A percentile compares a stretch with the other conserved stretches of the same genome.
Evolutionary conservation across 1,140 invertebrate genomes (phyloP).

Genomic region (Scaptomyza hsui): DNA sequence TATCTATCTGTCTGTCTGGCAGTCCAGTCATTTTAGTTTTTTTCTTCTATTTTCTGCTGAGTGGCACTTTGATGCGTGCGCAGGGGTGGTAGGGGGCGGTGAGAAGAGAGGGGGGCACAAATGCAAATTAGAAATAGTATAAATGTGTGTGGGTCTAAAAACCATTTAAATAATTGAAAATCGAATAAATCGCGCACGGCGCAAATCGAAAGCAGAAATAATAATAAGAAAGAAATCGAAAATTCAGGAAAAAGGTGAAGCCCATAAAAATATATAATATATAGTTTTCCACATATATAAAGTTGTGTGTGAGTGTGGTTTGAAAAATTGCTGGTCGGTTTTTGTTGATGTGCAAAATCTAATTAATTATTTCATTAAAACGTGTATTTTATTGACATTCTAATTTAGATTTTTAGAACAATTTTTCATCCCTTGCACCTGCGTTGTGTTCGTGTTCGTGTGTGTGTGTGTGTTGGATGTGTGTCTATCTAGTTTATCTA

Average conservation of each 20-base stretch:
- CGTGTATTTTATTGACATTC: conserved; percentile 79
- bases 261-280: conserved; percentile 4
- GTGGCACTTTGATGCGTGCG: conserved; percentile 75
- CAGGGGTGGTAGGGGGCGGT: not conserved
- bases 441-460: not conserved
- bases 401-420: conserved; percentile 78
- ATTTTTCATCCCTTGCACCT: conserved; percentile 26
- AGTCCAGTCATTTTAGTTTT: conserved; percentile 65
- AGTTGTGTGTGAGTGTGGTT: conserved; percentile 15
- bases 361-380: conserved; percentile 82
- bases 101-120: conserved; percentile 18
- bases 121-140: conserved; percentile 66
- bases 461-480: conserved; percentile 8
- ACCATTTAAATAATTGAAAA: conserved; percentile 82
- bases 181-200: conserved; percentile 66
- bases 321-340: conserved; percentile 52
- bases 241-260: not conserved
- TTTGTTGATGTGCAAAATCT: conserved; percentile 79
- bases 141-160: conserved; percentile 52
- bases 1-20: conserved; percentile 24
- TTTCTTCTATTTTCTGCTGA: conserved; percentile 41
- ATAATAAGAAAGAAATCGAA: conserved; percentile 38
- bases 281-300: conserved; percentile 1
- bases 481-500: conserved; percentile 10
- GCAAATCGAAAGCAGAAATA: conserved; percentile 35